Conservation (phyloP, 2,113 vertebrate genomes). For the Calyptomena viridis region DNA sequence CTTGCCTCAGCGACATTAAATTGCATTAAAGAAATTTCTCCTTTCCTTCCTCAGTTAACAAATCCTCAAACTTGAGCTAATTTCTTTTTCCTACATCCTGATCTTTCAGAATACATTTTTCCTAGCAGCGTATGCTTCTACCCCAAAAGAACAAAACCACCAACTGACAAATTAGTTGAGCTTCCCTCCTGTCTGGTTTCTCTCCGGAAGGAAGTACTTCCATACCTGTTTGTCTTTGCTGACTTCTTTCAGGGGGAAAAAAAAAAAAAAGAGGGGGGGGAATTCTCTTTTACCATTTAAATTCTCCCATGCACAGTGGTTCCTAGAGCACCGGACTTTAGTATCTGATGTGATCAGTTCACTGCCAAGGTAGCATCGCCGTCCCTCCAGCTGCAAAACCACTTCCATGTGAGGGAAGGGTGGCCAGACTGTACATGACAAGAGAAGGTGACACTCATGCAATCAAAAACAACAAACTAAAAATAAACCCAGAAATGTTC, state of each 20-base stretch:
- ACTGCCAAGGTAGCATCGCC: constrained; percentile 42
- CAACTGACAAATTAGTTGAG: background rate
- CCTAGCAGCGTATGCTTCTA: background rate
- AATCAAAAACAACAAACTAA: background rate
- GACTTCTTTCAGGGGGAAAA: background rate
- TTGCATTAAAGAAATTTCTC: background rate
- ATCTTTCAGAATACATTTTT: background rate
- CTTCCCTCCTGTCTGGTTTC: background rate
- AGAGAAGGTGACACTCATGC: background rate
- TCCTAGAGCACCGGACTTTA: constrained; percentile 41
- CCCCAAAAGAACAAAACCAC: background rate
- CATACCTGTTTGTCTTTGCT: background rate
- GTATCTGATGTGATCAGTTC: constrained; percentile 15
- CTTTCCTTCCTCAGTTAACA: background rate
- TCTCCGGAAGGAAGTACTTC: background rate
- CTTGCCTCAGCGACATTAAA: background rate
- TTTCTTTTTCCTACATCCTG: background rate
- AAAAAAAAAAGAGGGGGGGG: background rate
- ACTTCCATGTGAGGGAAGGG: background rate
- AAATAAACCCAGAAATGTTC: background rate
- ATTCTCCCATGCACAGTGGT: constrained; percentile 5
- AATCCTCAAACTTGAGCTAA: background rate
- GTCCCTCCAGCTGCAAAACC: constrained; percentile 9
- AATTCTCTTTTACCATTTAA: constrained; percentile 34
- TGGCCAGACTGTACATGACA: background rate